Evolutionary conservation across 2,888 invertebrate genomes (phyloP).

Genomic region (Bugulina stolonifera): DNA sequence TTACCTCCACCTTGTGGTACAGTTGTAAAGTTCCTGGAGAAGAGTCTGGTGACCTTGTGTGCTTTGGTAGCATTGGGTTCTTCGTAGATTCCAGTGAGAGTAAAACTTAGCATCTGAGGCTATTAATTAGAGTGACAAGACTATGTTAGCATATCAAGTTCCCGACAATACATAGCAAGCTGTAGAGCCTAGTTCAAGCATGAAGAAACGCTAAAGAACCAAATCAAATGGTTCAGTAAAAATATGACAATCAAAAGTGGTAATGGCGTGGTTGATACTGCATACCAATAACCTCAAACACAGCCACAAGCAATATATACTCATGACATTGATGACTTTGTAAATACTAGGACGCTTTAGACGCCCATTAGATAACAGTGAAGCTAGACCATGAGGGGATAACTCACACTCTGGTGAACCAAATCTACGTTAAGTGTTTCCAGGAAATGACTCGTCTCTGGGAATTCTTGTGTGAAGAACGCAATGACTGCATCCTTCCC

Average conservation of each 20-base stretch:
- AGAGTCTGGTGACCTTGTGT: background rate
- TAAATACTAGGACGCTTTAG: too few species aligned
- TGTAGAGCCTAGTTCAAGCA: too few species aligned
- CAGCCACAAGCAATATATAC: too few species aligned
- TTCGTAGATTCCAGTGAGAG: background rate
- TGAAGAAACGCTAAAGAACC: too few species aligned
- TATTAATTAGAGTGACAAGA: background rate
- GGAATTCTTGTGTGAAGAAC: background rate
- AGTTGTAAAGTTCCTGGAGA: constrained; percentile 19
- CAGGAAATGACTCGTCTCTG: constrained; percentile 2
- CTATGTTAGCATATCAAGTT: background rate
- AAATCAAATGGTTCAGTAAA: too few species aligned
- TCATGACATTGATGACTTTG: too few species aligned
- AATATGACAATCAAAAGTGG: too few species aligned
- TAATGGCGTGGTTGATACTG: too few species aligned
- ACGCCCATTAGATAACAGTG: too few species aligned
- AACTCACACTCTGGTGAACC: background rate
- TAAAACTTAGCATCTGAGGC: constrained; percentile 3
- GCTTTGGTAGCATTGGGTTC: background rate
- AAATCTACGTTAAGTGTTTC: constrained; percentile 14
- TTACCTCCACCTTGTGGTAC: background rate
- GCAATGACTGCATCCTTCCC: constrained; percentile 1
- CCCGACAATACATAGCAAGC: too few species aligned
- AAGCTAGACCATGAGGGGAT: too few species aligned
- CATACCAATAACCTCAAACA: too few species aligned